Base-by-base conservation (phyloP, 2,113 vertebrate genomes). In the human region DNA sequence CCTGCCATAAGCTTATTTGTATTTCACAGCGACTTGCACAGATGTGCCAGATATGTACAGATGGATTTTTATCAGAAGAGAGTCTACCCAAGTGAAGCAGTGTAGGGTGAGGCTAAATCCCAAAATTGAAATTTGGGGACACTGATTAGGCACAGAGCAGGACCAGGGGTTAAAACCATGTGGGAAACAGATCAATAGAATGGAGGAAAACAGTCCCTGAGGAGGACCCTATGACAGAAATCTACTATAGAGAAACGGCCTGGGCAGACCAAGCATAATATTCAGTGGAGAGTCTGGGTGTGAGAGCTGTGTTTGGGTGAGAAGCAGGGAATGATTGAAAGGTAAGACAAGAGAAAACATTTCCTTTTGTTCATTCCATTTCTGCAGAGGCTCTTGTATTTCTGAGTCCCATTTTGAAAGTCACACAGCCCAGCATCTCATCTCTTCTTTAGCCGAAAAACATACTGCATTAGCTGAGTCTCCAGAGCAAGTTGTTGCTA, bases 231-330 rank as follows among this genome's bases (percentile, higher is more conserved):
- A 2, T 81, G 40, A 2, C 57, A 40, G 40, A 61, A 8, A 81
- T 18, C 30, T 55, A 40, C 23, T 18, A 0, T 0, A 23, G 43
- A 66, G 50, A 27, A 45, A 38, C 7, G 9, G 27, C 25, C 13
- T 1, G 1, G 27, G 18, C 55, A 52, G 38, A 3, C 11, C 48
- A 13, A n/a, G 25, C 8, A 5, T 16, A 2, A 11, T 8, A 18
- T 9, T 27, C 8, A 48, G 20, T 6, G 8, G 23, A 9, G 6
- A 38, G 4, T 14, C 55, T 5, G 18, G 66, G 1, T 7, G 0
- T 38, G 73, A 45, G 52, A 78, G 13, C 27, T 38, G 32, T 13
- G 22, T 57, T 32, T n/a, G 66, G 45, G 18, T 76, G 73, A 94
- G 64, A 94, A 73, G 43, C 6, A 22, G 35, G 8, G 18, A 79